Percentiles rank a stretch among this genome's conserved stretches.
These are phyloP conservation scores for Hydrophis major DNA, from an alignment of 2,797 vertebrate species.

Conservation along the genomic window DNA sequence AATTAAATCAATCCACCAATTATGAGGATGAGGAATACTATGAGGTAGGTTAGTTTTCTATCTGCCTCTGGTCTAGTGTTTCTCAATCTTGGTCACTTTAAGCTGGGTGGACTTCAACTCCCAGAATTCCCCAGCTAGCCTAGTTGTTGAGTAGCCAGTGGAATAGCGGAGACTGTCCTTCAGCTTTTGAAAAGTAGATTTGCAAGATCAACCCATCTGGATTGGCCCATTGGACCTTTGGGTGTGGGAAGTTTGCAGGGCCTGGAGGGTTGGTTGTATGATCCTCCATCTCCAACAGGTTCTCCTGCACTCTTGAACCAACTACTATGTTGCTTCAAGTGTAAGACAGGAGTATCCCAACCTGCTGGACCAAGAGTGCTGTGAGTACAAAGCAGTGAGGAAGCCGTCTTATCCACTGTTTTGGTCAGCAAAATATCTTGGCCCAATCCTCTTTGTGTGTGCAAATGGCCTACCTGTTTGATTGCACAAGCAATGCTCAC, in stretches of 20 bases:
- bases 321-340: not conserved
- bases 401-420: not conserved
- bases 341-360: not conserved
- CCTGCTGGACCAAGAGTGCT: not conserved
- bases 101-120: not conserved
- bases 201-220: not conserved
- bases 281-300: not conserved
- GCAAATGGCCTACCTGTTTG: not conserved
- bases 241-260: not conserved
- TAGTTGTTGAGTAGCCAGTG: fast-evolving
- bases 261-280: not conserved
- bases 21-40: not conserved
- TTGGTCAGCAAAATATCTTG: not conserved
- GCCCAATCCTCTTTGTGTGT: not conserved
- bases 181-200: not conserved
- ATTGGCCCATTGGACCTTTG: not conserved
- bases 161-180: not conserved
- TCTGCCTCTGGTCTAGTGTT: not conserved
- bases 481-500: not conserved
- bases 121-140: not conserved
- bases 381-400: not conserved
- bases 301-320: not conserved
- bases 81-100: not conserved
- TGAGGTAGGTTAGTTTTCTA: not conserved
- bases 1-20: not conserved